Base-by-base conservation (phyloP, 2,113 vertebrate species). In the Sylvietta virens region DNA sequence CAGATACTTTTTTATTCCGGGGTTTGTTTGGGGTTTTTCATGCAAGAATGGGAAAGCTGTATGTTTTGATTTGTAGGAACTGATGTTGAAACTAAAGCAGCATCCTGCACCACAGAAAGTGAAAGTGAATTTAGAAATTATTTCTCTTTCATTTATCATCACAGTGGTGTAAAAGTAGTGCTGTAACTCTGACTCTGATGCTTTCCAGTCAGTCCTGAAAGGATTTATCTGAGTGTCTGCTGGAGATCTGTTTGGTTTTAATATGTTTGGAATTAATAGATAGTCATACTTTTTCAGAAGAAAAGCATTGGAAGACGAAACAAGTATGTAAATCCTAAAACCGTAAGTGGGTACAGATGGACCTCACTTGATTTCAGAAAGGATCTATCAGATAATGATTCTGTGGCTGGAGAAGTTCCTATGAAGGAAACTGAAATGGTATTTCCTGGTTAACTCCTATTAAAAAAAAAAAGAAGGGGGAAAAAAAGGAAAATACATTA, bases 101-200 rank as follows among this genome's bases (percentile, higher is more conserved):
- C 66, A 51, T n/a, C 64, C 79, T 83, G 74, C 39, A 37, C 31
- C 50, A 62, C 27, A 78, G 60, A 96, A 85, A 85, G 94, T 97
- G 94, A 89, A 97, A 96, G 91, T 90, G 89, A 81, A 60, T 56
- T 91, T 89, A 91, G 73, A 97, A 97, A 96, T 58, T 60, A 88
- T 96, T 97, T 97, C 88, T 93, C 91, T 97, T 97, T 95, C 84
- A 72, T 95, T 97, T 94, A 85, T 90, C 79, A 66, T 89, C 67
- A 69, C 73, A 92, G 84, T n/a, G n/a, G n/a, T n/a, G n/a, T 58
- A 92, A 94, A 96, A 91, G 78, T 86, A 23, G 40, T 66, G 47
- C 33, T 71, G 31, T 61, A 72, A 76, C 66, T 86, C 72, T 71
- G 42, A 28, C 37, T 78, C 31, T 57, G 40, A 82, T 69, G 62